A percentile compares a stretch with the other conserved stretches of the same genome.
Evolutionary conservation across 1,140 invertebrate genomes (phyloP).

Genomic region (Nasonia longicornis): DNA sequence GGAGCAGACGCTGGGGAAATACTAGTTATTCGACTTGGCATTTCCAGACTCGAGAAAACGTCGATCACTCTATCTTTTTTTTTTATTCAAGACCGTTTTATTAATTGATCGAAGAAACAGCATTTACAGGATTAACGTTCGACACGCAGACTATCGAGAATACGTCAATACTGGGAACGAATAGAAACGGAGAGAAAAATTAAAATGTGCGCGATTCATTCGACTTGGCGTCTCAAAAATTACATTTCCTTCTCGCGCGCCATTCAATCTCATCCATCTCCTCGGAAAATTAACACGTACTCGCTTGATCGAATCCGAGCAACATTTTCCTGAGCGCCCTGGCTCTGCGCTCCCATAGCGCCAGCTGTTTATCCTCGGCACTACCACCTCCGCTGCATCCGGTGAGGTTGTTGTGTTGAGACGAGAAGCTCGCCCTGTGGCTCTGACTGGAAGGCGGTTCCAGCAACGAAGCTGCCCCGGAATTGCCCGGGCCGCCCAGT

Average conservation of each 20-base stretch:
- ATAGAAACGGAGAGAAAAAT: no score
- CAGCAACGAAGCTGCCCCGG: slow-evolving; percentile 64
- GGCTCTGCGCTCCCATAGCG: slow-evolving; percentile 87
- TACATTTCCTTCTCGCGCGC: not conserved
- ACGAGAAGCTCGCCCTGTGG: slow-evolving; percentile 69
- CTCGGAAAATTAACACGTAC: slow-evolving; percentile 67
- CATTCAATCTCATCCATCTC: slow-evolving; percentile 14
- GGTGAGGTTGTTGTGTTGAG: slow-evolving; percentile 73
- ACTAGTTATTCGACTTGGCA: not conserved
- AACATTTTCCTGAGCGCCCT: slow-evolving; percentile 83
- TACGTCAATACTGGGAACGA: no score
- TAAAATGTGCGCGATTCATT: no score
- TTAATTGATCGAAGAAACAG: no score
- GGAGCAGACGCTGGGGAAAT: not conserved
- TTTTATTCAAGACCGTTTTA: no score
- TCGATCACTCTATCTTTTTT: not conserved
- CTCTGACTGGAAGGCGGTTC: slow-evolving; percentile 61
- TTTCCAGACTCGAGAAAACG: not conserved
- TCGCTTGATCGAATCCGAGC: slow-evolving; percentile 76
- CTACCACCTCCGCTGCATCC: slow-evolving; percentile 76
- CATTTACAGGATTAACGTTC: no score
- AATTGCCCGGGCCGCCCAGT: slow-evolving; percentile 70
- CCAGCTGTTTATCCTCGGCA: slow-evolving; percentile 86
- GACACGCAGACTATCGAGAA: no score
- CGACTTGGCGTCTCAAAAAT: no score